These are phyloP conservation scores for Atherinosoma microstoma DNA, from an alignment of 2,797 vertebrate genomes.

Conservation along the genomic window DNA sequence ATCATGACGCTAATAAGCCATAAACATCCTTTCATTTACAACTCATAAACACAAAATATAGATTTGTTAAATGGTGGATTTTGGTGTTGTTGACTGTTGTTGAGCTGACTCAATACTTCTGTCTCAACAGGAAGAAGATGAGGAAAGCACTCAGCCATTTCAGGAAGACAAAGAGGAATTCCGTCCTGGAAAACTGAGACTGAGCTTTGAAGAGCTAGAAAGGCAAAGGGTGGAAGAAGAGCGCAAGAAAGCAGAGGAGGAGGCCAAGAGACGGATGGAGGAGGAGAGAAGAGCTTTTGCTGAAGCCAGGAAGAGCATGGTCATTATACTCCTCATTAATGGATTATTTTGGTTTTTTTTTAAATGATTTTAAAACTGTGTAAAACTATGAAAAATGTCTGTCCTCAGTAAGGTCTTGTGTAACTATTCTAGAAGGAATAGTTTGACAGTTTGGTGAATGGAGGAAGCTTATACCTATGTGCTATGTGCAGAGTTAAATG, in stretches of 20 bases:
- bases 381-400: not conserved
- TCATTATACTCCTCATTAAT: conserved; percentile 59
- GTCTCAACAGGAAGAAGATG: conserved; percentile 82
- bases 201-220: conserved; percentile 97
- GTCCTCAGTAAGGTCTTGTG: not conserved
- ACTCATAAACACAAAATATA: not conserved
- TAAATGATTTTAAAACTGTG: not conserved
- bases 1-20: not conserved
- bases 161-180: conserved; percentile 83
- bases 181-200: conserved; percentile 91
- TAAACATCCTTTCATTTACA: not conserved
- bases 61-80: not conserved
- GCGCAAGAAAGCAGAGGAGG: conserved; percentile 91
- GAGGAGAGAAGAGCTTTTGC: conserved; percentile 96
- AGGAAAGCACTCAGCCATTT: conserved; percentile 62
- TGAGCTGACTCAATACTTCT: not conserved
- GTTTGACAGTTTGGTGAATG: not conserved
- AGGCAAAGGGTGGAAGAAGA: conserved; percentile 92
- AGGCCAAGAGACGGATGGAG: conserved; percentile 91
- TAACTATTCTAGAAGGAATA: not conserved
- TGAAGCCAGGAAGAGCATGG: conserved; percentile 96
- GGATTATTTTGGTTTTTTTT: not conserved
- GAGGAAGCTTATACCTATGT: not conserved
- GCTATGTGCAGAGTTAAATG: not conserved
- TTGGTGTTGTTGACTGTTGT: not conserved